A percentile compares a stretch with the other conserved stretches of the same genome.
These are phyloP conservation scores for Monochamus alternatus DNA, from an alignment of 2,888 invertebrate species.

Conservation along the genomic window DNA sequence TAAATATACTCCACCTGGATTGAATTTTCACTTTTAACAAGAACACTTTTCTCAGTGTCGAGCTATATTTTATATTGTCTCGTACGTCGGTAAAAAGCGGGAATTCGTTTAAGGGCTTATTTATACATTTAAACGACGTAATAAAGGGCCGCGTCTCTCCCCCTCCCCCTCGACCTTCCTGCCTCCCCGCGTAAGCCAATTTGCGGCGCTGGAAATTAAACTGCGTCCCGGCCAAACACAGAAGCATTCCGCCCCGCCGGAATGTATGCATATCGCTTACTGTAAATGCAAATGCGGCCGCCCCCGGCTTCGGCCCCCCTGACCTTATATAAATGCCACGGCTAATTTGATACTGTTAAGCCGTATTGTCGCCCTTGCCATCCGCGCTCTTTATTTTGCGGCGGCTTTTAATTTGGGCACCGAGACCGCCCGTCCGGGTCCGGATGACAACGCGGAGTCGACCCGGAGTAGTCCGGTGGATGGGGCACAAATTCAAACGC, in stretches of 20 bases:
- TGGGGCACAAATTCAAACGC: neutral
- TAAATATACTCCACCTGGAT: no score
- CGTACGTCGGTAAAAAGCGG: neutral
- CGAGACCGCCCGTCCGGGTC: slow-evolving; percentile 45
- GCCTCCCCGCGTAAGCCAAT: slow-evolving; percentile 33
- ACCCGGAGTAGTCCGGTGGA: neutral
- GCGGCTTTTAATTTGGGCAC: slow-evolving; percentile 62
- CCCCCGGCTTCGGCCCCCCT: slow-evolving; percentile 50
- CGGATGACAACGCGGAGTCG: slow-evolving; percentile 62
- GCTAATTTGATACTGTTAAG: slow-evolving; percentile 67
- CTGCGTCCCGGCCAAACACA: slow-evolving; percentile 34
- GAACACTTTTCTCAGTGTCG: neutral
- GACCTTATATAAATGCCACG: slow-evolving; percentile 69
- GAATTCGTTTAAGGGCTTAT: neutral
- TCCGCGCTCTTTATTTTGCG: slow-evolving; percentile 60
- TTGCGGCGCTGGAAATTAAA: slow-evolving; percentile 36
- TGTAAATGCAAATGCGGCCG: slow-evolving; percentile 66
- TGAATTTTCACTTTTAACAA: no score
- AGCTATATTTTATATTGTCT: neutral
- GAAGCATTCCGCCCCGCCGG: slow-evolving; percentile 42
- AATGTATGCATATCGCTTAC: slow-evolving; percentile 69
- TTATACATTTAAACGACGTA: neutral
- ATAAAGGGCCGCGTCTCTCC: neutral
- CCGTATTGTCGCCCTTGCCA: slow-evolving; percentile 58
- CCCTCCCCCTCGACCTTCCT: neutral